Conservation (phyloP, 2,888 invertebrate genomes). For the Philhelius pedissequus region DNA sequence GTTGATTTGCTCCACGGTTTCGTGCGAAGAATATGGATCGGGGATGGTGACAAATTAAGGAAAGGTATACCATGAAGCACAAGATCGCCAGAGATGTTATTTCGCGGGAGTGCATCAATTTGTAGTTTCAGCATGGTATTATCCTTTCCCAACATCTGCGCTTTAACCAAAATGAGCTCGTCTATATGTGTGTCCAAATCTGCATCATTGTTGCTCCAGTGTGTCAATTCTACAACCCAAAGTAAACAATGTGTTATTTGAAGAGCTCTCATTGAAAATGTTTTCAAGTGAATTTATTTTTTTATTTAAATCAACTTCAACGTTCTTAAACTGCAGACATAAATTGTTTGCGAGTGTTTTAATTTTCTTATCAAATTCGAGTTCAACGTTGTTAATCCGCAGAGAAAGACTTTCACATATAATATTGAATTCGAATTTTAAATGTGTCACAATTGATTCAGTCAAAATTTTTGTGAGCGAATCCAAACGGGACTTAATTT, state of each 20-base stretch:
- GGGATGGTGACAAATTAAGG: too few species aligned
- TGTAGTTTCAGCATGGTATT: background rate
- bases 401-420: background rate
- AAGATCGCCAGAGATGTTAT: too few species aligned
- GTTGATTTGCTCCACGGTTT: too few species aligned
- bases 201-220: background rate
- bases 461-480: background rate
- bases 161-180: background rate
- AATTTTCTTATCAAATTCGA: too few species aligned
- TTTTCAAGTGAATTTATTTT: background rate
- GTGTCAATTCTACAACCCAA: too few species aligned
- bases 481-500: background rate
- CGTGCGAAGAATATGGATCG: too few species aligned
- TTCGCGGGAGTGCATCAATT: background rate
- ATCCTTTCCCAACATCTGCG: background rate
- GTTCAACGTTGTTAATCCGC: too few species aligned
- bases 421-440: background rate
- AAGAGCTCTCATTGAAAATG: background rate
- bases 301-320: background rate
- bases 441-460: background rate
- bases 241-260: background rate
- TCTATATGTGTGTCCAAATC: background rate
- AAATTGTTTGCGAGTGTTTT: too few species aligned
- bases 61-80: too few species aligned
- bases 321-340: background rate